Evolutionary conservation across 2,888 invertebrate genomes (phyloP).

Genomic region (Stenotaenia linearis): DNA sequence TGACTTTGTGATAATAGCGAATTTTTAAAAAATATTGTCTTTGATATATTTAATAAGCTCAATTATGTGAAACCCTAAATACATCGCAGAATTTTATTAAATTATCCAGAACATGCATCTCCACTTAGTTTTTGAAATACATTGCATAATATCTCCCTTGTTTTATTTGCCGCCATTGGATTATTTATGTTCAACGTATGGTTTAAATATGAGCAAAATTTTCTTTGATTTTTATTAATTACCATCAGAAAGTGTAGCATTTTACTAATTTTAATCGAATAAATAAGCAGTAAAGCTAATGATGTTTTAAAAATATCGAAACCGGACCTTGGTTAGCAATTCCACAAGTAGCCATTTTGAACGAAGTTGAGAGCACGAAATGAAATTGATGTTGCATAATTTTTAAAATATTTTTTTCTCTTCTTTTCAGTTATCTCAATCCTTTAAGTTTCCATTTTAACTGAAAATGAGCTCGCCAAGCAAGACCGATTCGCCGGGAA

Average conservation of each 20-base stretch:
- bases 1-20: neutral
- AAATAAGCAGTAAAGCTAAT: neutral
- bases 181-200: too few relatives aligned
- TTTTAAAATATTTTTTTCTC: neutral
- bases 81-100: neutral
- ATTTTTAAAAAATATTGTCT: neutral
- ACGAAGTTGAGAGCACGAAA: neutral
- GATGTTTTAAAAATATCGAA: neutral
- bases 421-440: neutral
- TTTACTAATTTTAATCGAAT: too few relatives aligned
- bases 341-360: neutral
- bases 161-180: neutral
- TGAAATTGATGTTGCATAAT: neutral
- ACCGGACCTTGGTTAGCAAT: neutral
- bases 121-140: neutral
- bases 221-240: too few relatives aligned
- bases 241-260: too few relatives aligned
- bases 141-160: neutral
- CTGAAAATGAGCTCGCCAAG: neutral
- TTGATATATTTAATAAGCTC: neutral
- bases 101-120: neutral
- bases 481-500: neutral
- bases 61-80: neutral
- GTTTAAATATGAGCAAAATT: too few relatives aligned
- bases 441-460: neutral